These are phyloP conservation scores for Ameiurus melas DNA, from an alignment of 2,113 vertebrate species.

Conservation along the genomic window DNA sequence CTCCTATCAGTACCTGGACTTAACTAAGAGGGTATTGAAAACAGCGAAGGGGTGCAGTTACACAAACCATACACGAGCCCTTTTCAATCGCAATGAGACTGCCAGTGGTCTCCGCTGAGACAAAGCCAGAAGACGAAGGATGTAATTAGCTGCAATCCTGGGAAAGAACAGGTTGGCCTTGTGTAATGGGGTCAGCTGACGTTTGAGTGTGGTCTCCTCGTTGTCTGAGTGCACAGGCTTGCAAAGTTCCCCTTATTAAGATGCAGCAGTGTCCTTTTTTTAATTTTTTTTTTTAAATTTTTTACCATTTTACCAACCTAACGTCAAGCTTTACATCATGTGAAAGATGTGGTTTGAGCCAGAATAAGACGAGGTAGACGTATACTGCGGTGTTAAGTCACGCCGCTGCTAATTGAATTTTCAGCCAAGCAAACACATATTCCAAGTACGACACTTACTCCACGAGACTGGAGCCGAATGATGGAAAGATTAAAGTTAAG, in stretches of 20 bases:
- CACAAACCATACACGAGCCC: constrained; percentile 30
- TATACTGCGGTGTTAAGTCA: neutral
- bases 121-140: constrained; percentile 52
- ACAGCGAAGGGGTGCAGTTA: constrained; percentile 42
- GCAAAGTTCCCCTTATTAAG: constrained; percentile 40
- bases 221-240: constrained; percentile 36
- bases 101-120: constrained; percentile 10
- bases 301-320: neutral
- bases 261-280: constrained; percentile 21
- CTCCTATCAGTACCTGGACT: constrained; percentile 67
- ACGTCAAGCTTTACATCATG: constrained; percentile 13
- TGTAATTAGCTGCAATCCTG: constrained; percentile 62
- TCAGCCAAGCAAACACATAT: neutral
- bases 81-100: constrained; percentile 36
- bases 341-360: neutral
- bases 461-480: constrained; percentile 4
- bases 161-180: constrained; percentile 47
- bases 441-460: neutral
- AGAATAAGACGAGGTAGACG: neutral
- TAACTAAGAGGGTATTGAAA: constrained; percentile 66
- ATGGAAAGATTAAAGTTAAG: constrained; percentile 29
- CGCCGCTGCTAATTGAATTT: constrained; percentile 1
- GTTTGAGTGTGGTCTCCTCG: constrained; percentile 34
- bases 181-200: constrained; percentile 61
- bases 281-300: neutral